Base-by-base conservation (phyloP, 2,113 vertebrate genomes). In the Oryctolagus cuniculus region DNA sequence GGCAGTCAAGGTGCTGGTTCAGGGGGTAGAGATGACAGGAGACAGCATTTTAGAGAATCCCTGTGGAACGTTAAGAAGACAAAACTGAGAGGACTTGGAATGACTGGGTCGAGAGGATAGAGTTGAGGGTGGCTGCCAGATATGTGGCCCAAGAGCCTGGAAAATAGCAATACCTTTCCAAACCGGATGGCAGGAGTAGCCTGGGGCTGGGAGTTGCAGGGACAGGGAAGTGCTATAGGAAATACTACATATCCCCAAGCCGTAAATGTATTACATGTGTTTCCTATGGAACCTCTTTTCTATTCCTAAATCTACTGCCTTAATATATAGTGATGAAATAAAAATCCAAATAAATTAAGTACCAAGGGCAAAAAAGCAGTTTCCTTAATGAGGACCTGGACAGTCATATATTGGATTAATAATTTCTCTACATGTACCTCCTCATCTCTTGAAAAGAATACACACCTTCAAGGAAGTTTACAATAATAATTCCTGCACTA, bases 381-480 rank as follows among this genome's bases (percentile, higher is more conserved):
- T 58, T 77, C 29, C 49, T 75, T 49, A 75, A 25, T 16, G 83
- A 67, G 19, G 22, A 85, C 3, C 1, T 24, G 80, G 12, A 64
- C 74, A 88, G 82, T 91, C n/a, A 89, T 11, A 19, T 25, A 81
- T 15, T 10, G 29, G 17, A 70, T 27, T 38, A 83, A 75, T 51
- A 78, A 83, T 73, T 92, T 81, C 34, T 83, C 29, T 80, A 25
- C 64, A 69, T 22, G 13, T 53, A 44, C 16, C 38, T 73, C 8
- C 5, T 5, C 10, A 73, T 58, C 9, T 79, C 17, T 80, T 87
- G 94, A 80, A 89, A 66, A n/a, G 36, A 73, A 92, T 55, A 93
- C 34, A 49, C 21, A 85, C 38, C 91, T 66, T 80, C 67, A 69
- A 63, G 49, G 34, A 84, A 70, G 64, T 94, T 94, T 80, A 38